Conservation (phyloP, 2,888 invertebrate species). For the Allolobophora icterica region DNA sequence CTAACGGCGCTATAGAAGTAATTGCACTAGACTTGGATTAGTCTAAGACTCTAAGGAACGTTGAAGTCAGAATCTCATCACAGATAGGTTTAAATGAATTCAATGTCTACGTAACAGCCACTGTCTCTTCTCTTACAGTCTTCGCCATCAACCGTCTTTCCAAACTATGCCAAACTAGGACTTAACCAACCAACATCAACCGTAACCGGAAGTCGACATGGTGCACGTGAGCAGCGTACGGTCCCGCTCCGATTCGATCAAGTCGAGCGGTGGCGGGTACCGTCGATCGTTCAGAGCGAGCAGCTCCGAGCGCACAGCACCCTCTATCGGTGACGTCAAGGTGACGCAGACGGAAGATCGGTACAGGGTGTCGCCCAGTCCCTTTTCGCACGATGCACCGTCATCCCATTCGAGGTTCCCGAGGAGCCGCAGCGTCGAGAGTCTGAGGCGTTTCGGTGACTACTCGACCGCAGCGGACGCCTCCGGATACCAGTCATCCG, state of each 20-base stretch:
- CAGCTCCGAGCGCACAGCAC: neutral
- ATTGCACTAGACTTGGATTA: too few relatives aligned
- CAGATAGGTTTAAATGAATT: neutral
- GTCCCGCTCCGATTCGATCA: neutral
- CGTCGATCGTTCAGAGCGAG: neutral
- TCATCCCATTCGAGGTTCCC: slow-evolving; percentile 64
- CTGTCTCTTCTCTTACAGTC: neutral
- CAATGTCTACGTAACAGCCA: neutral
- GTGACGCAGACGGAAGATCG: neutral
- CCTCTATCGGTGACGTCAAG: neutral
- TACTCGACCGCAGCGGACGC: neutral
- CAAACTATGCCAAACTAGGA: neutral
- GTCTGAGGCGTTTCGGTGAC: neutral
- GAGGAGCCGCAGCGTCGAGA: slow-evolving; percentile 29
- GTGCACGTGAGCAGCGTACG: neutral
- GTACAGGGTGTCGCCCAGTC: neutral
- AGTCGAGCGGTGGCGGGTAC: neutral
- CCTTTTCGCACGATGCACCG: slow-evolving; percentile 14
- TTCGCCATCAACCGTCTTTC: neutral
- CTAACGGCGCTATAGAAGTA: too few relatives aligned
- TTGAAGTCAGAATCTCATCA: too few relatives aligned
- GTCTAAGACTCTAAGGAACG: too few relatives aligned
- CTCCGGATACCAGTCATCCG: slow-evolving; percentile 19
- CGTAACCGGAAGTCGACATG: neutral
- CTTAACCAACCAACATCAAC: neutral